phyloP scores from a whole-genome alignment of 2,888 invertebrate species.

The Ormyrus nitidulus region DNA sequence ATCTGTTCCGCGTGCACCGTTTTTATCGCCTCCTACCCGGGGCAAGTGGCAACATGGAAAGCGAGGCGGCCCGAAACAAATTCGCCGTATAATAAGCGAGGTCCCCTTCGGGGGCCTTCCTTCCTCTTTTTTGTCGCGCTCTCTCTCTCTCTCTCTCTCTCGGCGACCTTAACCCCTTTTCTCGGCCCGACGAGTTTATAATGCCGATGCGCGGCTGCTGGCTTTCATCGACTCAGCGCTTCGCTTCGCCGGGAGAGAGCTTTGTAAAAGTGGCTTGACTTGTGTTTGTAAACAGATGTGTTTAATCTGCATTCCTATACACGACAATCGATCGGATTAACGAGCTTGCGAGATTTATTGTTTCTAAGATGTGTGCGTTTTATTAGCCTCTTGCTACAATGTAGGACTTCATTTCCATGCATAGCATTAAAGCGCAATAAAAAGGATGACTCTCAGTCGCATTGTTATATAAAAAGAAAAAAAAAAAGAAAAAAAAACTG shows the following conservation, averaged over 20 bases:
- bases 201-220: neutral
- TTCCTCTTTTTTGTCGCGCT: conserved; percentile 1
- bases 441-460: no score
- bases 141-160: neutral
- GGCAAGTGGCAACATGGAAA: neutral
- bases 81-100: conserved; percentile 20
- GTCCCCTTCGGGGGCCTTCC: neutral
- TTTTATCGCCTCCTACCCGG: neutral
- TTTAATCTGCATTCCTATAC: no score
- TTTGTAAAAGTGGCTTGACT: no score
- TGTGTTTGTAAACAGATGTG: no score
- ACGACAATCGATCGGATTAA: no score
- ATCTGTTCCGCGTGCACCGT: neutral
- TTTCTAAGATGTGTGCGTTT: no score
- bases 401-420: no score
- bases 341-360: no score
- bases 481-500: no score
- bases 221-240: neutral
- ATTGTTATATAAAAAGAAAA: no score
- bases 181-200: conserved; percentile 16
- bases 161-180: conserved; percentile 50
- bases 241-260: neutral
- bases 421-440: no score
- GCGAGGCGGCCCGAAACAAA: conserved; percentile 12
- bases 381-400: no score